Conservation (phyloP, 2,797 vertebrate species). For the Tenualosa thibaudeaui region DNA sequence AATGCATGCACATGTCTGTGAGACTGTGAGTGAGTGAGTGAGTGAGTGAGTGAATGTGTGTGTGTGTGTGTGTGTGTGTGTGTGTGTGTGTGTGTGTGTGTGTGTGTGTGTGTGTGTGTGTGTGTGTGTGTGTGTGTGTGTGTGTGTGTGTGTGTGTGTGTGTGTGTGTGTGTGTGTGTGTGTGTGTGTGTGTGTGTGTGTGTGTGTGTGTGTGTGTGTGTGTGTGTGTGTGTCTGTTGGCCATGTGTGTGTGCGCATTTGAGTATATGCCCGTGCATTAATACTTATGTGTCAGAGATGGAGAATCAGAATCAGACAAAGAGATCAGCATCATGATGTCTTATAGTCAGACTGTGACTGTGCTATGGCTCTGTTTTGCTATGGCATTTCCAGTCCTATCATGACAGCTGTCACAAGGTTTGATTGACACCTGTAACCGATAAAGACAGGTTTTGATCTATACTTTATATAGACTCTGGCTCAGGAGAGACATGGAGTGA, state of each 20-base stretch:
- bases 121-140: neutral
- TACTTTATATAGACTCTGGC: neutral
- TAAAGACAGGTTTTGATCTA: neutral
- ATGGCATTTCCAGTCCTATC: neutral
- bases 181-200: neutral
- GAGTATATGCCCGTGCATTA: neutral
- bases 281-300: neutral
- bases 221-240: neutral
- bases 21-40: neutral
- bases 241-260: neutral
- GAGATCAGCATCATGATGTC: neutral
- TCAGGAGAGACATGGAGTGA: too few species aligned
- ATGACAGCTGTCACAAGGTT: neutral
- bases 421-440: neutral
- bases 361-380: too few species aligned
- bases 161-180: neutral
- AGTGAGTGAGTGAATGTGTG: neutral
- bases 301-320: neutral
- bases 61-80: neutral
- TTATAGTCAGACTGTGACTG: too few species aligned
- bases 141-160: neutral
- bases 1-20: neutral
- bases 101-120: neutral
- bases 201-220: neutral
- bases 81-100: neutral